Percentiles rank a stretch among this genome's conserved stretches.
Conservation (phyloP, 2,888 invertebrate genomes). For the Schizotus pectinicornis region DNA sequence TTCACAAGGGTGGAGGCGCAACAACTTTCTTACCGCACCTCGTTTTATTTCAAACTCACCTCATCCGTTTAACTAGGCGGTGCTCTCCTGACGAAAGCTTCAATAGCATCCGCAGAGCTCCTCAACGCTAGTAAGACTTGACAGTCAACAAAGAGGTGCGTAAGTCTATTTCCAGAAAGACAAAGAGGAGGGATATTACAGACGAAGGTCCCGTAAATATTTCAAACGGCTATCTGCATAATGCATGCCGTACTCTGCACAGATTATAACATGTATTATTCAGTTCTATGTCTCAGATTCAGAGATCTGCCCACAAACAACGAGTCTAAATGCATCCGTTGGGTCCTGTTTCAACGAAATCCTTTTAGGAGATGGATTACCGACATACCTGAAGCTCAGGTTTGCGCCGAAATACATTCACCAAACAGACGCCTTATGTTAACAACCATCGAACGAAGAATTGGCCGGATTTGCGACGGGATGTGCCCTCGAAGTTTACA, state of each 20-base stretch:
- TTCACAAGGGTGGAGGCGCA: constrained; percentile 13
- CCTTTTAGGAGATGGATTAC: constrained; percentile 25
- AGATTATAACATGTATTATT: constrained; percentile 48
- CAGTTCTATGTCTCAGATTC: constrained; percentile 35
- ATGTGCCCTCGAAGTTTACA: constrained; percentile 9
- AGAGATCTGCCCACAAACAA: constrained; percentile 37
- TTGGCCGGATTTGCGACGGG: constrained; percentile 8
- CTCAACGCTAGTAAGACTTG: not conserved
- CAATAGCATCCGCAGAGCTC: not conserved
- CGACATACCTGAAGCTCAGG: constrained; percentile 10
- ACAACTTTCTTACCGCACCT: constrained; percentile 9
- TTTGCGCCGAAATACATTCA: constrained; percentile 2
- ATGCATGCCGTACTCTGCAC: constrained; percentile 41
- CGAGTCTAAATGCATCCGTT: constrained; percentile 26
- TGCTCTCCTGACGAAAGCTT: constrained; percentile 13
- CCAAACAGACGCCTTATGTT: constrained; percentile 17
- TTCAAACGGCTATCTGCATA: constrained; percentile 42
- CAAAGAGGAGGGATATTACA: constrained; percentile 8
- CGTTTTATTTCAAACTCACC: constrained; percentile 12
- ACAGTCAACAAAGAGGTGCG: not conserved
- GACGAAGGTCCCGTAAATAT: constrained; percentile 31
- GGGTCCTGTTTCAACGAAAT: constrained; percentile 21
- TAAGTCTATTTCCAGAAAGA: constrained; percentile 2
- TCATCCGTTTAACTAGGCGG: constrained; percentile 21
- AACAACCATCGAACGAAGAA: constrained; percentile 16